Base-by-base conservation (phyloP, 92 coral and sea anemone species). In the Palythoa caribaeorum region DNA sequence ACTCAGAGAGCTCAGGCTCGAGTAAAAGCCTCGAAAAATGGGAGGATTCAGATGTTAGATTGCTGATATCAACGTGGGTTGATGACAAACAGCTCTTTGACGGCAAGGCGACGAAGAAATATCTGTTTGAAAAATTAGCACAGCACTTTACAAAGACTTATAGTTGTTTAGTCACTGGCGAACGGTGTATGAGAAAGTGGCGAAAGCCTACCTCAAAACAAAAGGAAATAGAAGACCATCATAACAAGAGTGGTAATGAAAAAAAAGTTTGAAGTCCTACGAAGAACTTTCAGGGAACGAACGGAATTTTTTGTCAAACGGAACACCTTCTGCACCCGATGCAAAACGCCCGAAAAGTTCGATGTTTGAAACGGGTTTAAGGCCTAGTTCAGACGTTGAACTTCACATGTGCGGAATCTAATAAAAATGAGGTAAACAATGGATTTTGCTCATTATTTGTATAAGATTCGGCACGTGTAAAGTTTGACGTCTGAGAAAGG, bases 31-130 rank as follows among this genome's bases (percentile, higher is more conserved):
- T 87, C 0, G 84, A 77, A 47, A 52, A 78, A 87, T 89, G 89
- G 85, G 79, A 55, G 21, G 89, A 84, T 14, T 0, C 17, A 10
- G 89, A 89, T 54, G 89, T 76, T 5, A 38, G 80, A 39, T 75
- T 90, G 1, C 77, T 90, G 5, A 66, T 84, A 54, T 40, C 78
- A 17, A 80, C 77, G 6, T 84, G 69, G 39, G 0, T 70, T 8
- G 92, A 90, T 68, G 76, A 86, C 76, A 86, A 90, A 53, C 90
- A 90, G 38, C n/a, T 79, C 60, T 77, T 85, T 52, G 87, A 90
- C 9, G 86, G 93, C 6, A 87, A 91, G 39, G 84, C 59, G 1
- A 91, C 74, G 13, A 91, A 91, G 85, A 91, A 91, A 38, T 84
- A 86, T 8, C 65, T 90, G 36, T 90, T 85, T 73, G 83, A 54